Conservation (phyloP, 1,140 invertebrate genomes). For the Tetragonula clypearis region DNA sequence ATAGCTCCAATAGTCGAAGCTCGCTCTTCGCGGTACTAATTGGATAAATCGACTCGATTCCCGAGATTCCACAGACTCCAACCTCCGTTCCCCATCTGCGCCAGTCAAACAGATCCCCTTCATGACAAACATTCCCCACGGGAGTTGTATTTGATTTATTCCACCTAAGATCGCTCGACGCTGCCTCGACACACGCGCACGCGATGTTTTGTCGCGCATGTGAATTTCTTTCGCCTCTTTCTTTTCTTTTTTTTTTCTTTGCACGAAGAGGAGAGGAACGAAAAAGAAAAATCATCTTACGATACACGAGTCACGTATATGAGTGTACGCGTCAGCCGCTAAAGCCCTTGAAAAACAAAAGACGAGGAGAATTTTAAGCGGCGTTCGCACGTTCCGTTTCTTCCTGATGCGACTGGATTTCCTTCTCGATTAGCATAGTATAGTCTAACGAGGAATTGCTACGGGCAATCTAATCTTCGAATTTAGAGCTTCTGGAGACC, state of each 20-base stretch:
- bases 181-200: neutral
- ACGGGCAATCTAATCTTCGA: neutral
- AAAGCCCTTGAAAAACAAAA: conserved; percentile 32
- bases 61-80: neutral
- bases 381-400: conserved; percentile 27
- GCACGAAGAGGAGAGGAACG: neutral
- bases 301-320: conserved; percentile 37
- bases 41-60: neutral
- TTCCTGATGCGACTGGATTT: conserved; percentile 31
- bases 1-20: too few relatives aligned
- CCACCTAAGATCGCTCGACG: neutral
- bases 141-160: conserved; percentile 5
- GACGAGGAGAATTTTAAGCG: conserved; percentile 50
- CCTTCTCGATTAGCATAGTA: conserved; percentile 54
- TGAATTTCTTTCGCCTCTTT: neutral
- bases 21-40: neutral
- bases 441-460: conserved; percentile 15
- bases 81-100: neutral
- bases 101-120: conserved; percentile 19
- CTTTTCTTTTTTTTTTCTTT: too few relatives aligned
- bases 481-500: too few relatives aligned
- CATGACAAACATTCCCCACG: neutral
- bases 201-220: neutral
- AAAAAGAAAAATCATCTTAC: conserved; percentile 12
- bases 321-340: conserved; percentile 2